Conservation (phyloP, 1,140 invertebrate genomes). For the Drosophila bocqueti region DNA sequence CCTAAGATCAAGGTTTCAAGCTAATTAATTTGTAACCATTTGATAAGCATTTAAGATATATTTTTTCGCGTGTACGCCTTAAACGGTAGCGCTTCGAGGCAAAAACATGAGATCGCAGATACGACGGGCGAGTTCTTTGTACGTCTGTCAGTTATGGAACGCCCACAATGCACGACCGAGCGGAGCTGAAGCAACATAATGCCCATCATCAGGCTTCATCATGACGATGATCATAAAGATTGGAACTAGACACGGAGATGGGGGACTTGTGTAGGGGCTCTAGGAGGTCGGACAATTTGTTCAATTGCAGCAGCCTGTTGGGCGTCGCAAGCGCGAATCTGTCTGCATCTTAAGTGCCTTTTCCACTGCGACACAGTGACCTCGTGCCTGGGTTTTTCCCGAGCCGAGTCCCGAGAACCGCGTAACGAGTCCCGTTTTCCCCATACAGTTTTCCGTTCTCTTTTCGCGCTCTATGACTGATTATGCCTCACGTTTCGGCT, state of each 20-base stretch:
- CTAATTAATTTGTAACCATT: slow-evolving; percentile 8
- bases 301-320: slow-evolving; percentile 79
- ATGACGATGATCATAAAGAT: slow-evolving; percentile 37
- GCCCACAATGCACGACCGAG: slow-evolving; percentile 74
- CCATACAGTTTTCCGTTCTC: slow-evolving; percentile 19
- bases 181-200: slow-evolving; percentile 28
- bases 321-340: slow-evolving; percentile 72
- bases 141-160: slow-evolving; percentile 73
- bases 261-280: slow-evolving; percentile 12
- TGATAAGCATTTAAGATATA: slow-evolving; percentile 4
- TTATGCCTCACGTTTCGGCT: slow-evolving; percentile 65
- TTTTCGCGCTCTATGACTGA: slow-evolving; percentile 51
- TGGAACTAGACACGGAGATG: slow-evolving; percentile 1
- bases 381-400: slow-evolving; percentile 54
- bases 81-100: slow-evolving; percentile 63
- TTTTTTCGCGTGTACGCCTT: slow-evolving; percentile 44
- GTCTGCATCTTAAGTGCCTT: slow-evolving; percentile 76
- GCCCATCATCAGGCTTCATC: slow-evolving; percentile 31
- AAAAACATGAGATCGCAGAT: slow-evolving; percentile 58
- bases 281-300: slow-evolving; percentile 60
- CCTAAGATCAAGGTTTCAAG: slow-evolving; percentile 1
- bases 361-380: slow-evolving; percentile 72
- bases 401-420: slow-evolving; percentile 14
- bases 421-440: slow-evolving; percentile 16
- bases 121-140: slow-evolving; percentile 53